These are phyloP conservation scores for Metaphire vulgaris DNA, from an alignment of 1,140 invertebrate species.

Conservation along the genomic window DNA sequence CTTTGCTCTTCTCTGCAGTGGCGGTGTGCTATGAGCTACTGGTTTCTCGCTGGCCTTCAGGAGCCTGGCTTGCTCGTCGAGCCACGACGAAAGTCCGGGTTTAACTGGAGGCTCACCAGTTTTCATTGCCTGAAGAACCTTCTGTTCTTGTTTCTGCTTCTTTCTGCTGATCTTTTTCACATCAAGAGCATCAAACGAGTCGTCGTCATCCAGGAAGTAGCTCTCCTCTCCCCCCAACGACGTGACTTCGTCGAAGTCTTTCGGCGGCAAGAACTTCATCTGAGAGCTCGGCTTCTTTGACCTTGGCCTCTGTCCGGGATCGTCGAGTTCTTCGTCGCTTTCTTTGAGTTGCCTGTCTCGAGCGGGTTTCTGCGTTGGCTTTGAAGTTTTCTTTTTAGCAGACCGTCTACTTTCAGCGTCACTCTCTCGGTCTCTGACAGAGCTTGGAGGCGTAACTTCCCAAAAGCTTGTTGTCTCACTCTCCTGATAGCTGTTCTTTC, in stretches of 20 bases:
- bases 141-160: neutral
- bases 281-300: neutral
- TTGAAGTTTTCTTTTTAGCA: neutral
- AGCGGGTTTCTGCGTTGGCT: neutral
- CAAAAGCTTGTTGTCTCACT: constrained; percentile 20
- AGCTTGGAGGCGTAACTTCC: constrained; percentile 16
- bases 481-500: constrained; percentile 23
- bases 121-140: neutral
- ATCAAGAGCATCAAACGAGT: constrained; percentile 4
- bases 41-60: neutral
- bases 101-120: neutral
- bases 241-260: neutral
- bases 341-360: neutral
- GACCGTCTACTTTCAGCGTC: neutral
- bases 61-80: neutral
- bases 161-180: neutral
- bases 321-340: neutral
- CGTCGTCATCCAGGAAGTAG: constrained; percentile 17
- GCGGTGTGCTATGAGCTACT: neutral
- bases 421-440: neutral
- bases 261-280: neutral
- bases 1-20: neutral
- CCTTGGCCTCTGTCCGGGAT: neutral
- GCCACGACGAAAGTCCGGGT: neutral
- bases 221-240: neutral